phyloP scores from a whole-genome alignment of 2,113 vertebrate species.

The Chelonoidis abingdonii region DNA sequence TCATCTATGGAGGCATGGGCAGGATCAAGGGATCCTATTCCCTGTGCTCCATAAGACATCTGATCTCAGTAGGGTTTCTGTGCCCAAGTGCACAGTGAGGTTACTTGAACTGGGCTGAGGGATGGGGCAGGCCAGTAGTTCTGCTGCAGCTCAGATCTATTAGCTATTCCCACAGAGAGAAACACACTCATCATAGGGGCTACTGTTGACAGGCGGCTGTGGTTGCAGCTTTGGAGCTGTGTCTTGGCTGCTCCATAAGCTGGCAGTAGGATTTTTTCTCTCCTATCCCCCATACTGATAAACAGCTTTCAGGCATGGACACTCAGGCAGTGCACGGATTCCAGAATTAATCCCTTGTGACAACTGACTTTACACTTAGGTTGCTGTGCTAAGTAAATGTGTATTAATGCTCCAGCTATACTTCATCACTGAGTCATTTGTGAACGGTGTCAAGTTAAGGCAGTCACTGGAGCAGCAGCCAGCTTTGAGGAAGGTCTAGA shows the following conservation, averaged over 20 bases:
- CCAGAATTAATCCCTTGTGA: not conserved
- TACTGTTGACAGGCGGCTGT: not conserved
- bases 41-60: no score
- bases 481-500: not conserved
- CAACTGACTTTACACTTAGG: not conserved
- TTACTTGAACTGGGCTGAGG: not conserved
- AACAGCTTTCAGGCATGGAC: not conserved
- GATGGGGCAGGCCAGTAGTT: not conserved
- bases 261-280: not conserved
- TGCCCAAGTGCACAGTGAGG: not conserved
- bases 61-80: not conserved
- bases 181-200: not conserved
- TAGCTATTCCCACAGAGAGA: not conserved
- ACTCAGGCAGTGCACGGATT: not conserved
- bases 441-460: not conserved
- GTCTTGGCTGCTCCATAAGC: not conserved
- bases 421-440: fast-evolving
- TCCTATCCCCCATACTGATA: not conserved
- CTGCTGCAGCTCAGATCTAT: not conserved
- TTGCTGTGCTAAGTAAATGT: fast-evolving
- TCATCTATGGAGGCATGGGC: not conserved
- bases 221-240: fast-evolving
- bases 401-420: not conserved
- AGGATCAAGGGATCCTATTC: not conserved
- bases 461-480: not conserved